Conservation (phyloP, 2,113 vertebrate species). For the Hiodon alosoides region DNA sequence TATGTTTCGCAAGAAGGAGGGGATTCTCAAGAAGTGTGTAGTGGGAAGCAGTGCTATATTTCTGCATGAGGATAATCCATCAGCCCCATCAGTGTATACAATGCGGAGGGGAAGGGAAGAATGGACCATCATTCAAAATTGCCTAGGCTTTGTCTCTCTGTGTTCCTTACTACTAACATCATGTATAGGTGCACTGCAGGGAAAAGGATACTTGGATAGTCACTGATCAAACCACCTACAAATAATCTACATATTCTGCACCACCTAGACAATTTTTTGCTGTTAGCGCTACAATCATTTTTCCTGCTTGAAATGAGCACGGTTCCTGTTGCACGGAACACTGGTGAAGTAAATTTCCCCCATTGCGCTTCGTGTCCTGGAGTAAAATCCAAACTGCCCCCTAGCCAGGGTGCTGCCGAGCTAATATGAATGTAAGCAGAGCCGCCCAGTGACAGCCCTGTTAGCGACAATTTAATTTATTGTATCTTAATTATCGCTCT, state of each 20-base stretch:
- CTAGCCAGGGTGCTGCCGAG: background rate
- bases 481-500: slow-evolving; percentile 65
- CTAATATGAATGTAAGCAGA: slow-evolving; percentile 3
- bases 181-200: background rate
- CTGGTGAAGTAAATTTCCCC: background rate
- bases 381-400: slow-evolving; percentile 5
- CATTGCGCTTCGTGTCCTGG: background rate
- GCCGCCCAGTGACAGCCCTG: slow-evolving; percentile 42
- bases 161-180: background rate
- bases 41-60: background rate
- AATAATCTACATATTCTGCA: too few relatives aligned
- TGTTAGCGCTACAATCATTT: background rate
- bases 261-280: too few relatives aligned
- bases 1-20: background rate
- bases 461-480: slow-evolving; percentile 57
- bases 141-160: background rate
- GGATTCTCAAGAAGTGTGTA: background rate
- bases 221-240: background rate
- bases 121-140: background rate
- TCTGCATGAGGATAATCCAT: background rate
- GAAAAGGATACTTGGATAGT: background rate
- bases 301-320: background rate
- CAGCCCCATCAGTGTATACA: slow-evolving; percentile 3
- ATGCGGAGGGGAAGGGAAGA: background rate
- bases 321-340: background rate